Evolutionary conservation across 2,888 invertebrate genomes (phyloP).

Genomic region (Agriopis leucophaearia): DNA sequence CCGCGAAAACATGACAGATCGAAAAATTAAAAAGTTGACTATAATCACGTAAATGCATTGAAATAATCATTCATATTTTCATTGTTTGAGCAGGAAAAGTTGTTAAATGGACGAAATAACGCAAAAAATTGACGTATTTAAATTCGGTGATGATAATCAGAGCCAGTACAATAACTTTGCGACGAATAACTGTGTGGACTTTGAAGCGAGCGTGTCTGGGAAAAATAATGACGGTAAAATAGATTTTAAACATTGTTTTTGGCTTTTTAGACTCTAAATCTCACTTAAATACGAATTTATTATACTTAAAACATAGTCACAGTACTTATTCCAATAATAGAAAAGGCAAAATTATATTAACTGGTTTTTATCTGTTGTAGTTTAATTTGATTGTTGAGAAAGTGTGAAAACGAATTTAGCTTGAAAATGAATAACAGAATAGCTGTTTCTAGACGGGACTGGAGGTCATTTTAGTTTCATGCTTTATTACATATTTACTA

Average conservation of each 20-base stretch:
- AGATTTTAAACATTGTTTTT: not conserved
- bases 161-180: constrained; percentile 62
- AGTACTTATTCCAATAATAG: too few species aligned
- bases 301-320: too few species aligned
- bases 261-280: not conserved
- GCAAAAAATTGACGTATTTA: constrained; percentile 47
- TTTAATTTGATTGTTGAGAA: too few species aligned
- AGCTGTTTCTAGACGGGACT: too few species aligned
- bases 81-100: not conserved
- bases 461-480: too few species aligned
- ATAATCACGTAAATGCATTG: not conserved
- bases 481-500: too few species aligned
- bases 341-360: too few species aligned
- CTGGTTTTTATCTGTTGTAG: too few species aligned
- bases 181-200: constrained; percentile 42
- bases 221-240: constrained; percentile 7
- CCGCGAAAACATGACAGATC: constrained; percentile 44
- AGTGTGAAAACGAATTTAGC: too few species aligned
- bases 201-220: not conserved
- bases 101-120: constrained; percentile 53
- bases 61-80: not conserved
- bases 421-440: too few species aligned
- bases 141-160: constrained; percentile 56
- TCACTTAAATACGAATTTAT: too few species aligned
- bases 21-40: constrained; percentile 1